Evolutionary conservation across 2,888 invertebrate species (phyloP).

Genomic region (Limnephilus rhombicus): DNA sequence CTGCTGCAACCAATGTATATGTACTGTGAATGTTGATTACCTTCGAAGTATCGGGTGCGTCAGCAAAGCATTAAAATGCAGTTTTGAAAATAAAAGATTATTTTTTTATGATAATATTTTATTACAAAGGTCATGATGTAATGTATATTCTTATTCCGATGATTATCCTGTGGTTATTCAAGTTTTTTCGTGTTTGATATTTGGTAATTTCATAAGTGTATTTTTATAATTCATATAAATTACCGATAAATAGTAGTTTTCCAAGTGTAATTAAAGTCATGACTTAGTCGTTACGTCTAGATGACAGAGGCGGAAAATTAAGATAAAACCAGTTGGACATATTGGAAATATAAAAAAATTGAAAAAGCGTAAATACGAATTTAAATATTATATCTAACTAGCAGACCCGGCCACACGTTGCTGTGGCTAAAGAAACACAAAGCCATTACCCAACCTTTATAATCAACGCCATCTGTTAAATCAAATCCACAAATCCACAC

Average conservation of each 20-base stretch:
- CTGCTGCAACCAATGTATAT: neutral
- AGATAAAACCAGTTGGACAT: too few relatives aligned
- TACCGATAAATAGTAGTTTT: neutral
- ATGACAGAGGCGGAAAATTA: too few relatives aligned
- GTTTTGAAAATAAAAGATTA: neutral
- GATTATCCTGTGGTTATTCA: neutral
- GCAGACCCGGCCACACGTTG: too few relatives aligned
- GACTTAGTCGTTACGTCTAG: too few relatives aligned
- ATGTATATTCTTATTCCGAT: neutral
- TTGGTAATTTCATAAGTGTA: neutral
- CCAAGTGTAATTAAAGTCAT: neutral
- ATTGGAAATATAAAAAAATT: too few relatives aligned
- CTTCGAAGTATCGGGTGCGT: constrained; percentile 63
- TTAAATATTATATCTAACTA: too few relatives aligned
- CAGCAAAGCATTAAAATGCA: constrained; percentile 43
- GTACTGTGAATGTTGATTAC: constrained; percentile 16
- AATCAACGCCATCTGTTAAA: too few relatives aligned
- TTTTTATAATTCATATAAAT: neutral
- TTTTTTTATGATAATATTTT: neutral
- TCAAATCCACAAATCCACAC: too few relatives aligned
- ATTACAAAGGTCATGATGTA: neutral
- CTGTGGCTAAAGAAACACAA: too few relatives aligned
- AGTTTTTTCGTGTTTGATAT: neutral
- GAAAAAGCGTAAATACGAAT: too few relatives aligned
- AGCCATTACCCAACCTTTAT: too few relatives aligned